A percentile compares a stretch with the other conserved stretches of the same genome.
Conservation (phyloP, 2,113 vertebrate genomes). For the Peromyscus maniculatus region DNA sequence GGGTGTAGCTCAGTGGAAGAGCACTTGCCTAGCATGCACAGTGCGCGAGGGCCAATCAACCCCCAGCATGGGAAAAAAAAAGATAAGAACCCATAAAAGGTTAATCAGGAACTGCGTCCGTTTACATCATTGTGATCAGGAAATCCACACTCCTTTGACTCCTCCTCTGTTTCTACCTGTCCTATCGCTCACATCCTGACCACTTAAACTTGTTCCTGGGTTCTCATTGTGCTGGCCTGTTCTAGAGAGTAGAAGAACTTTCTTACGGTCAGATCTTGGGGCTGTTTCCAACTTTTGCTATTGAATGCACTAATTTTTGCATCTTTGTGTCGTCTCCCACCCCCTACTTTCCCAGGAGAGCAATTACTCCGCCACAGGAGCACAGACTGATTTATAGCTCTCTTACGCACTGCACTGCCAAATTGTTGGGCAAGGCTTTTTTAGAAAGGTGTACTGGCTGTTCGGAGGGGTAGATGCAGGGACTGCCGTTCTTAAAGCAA, state of each 20-base stretch:
- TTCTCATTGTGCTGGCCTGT: not conserved
- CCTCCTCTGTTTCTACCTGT: not conserved
- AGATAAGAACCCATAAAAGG: not conserved
- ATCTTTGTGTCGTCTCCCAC: not conserved
- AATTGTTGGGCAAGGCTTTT: not conserved
- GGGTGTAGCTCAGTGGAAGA: not conserved
- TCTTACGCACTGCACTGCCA: not conserved
- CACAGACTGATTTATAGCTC: not conserved
- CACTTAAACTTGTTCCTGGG: not conserved
- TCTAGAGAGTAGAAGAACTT: not conserved
- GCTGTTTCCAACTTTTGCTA: not conserved
- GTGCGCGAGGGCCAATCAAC: too few species aligned
- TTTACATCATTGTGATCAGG: not conserved
- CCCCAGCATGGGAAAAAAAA: not conserved
- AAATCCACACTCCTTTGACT: not conserved
- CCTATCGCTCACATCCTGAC: not conserved
- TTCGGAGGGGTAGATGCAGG: not conserved
- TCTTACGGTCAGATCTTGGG: not conserved
- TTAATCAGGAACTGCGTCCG: not conserved
- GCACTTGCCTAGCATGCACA: not conserved
- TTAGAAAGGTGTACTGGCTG: not conserved
- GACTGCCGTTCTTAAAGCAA: not conserved
- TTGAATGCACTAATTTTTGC: not conserved
- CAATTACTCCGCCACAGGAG: not conserved
- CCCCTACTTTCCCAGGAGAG: not conserved